These are phyloP conservation scores for Brachylomia viminalis DNA, from an alignment of 2,888 invertebrate species.

Conservation along the genomic window DNA sequence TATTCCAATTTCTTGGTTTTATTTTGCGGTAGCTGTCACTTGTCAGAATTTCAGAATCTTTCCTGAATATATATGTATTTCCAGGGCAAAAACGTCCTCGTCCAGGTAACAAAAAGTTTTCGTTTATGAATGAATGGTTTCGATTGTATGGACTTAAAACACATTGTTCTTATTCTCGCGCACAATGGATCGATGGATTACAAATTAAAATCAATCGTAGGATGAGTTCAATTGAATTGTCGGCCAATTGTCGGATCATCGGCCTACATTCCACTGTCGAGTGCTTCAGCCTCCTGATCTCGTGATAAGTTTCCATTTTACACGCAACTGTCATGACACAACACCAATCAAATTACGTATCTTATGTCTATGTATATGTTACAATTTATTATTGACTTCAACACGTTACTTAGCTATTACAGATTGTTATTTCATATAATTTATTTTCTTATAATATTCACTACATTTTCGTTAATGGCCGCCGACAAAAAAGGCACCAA, in stretches of 20 bases:
- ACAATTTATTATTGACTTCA: slow-evolving; percentile 7
- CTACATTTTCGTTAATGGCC: neutral
- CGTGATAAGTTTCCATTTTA: slow-evolving; percentile 41
- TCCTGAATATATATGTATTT: neutral
- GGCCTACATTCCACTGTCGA: slow-evolving; percentile 52
- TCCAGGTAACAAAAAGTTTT: slow-evolving; percentile 8
- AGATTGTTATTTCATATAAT: slow-evolving; percentile 1
- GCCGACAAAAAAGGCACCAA: neutral
- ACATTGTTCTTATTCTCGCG: slow-evolving; percentile 33
- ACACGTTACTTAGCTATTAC: neutral
- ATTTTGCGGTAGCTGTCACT: neutral
- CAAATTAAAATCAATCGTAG: slow-evolving; percentile 51
- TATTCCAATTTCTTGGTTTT: neutral
- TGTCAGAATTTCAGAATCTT: neutral
- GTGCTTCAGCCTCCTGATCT: slow-evolving; percentile 20
- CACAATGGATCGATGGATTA: slow-evolving; percentile 48
- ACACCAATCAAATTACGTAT: slow-evolving; percentile 37
- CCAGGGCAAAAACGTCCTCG: neutral
- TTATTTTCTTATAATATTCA: neutral
- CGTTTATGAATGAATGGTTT: slow-evolving; percentile 21
- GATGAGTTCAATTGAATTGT: slow-evolving; percentile 60
- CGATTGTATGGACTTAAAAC: slow-evolving; percentile 6
- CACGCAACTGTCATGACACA: slow-evolving; percentile 24
- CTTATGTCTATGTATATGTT: slow-evolving; percentile 3
- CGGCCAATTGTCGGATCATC: slow-evolving; percentile 52